phyloP scores from a whole-genome alignment of 1,140 invertebrate species.

The Eufriesea mexicana region DNA sequence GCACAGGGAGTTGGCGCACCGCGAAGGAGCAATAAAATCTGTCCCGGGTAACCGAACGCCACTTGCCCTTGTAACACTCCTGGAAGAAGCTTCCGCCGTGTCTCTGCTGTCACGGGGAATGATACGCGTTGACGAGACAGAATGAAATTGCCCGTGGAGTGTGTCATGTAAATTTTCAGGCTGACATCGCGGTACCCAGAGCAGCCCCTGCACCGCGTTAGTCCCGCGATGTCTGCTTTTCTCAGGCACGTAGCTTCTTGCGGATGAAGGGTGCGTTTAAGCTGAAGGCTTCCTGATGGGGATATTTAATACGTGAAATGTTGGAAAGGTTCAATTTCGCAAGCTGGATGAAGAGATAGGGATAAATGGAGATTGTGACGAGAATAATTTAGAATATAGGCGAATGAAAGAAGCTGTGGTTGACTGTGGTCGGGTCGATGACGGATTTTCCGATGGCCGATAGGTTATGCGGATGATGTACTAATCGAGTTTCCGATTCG shows the following conservation, averaged over 20 bases:
- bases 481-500: too few relatives aligned
- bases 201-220: too few relatives aligned
- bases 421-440: not conserved
- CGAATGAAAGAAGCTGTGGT: not conserved
- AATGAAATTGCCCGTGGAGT: constrained; percentile 54
- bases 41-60: constrained; percentile 32
- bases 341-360: too few relatives aligned
- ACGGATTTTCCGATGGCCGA: not conserved
- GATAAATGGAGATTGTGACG: not conserved
- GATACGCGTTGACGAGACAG: constrained; percentile 56
- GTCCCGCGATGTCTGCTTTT: too few relatives aligned
- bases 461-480: too few relatives aligned
- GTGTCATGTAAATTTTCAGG: constrained; percentile 50
- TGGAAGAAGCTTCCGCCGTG: constrained; percentile 10
- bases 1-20: constrained; percentile 17
- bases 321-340: not conserved
- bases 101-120: not conserved
- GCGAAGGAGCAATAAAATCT: constrained; percentile 62
- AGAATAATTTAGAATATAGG: not conserved
- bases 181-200: constrained; percentile 31
- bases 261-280: not conserved
- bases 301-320: not conserved
- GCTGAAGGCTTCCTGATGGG: not conserved
- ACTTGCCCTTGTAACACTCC: constrained; percentile 12
- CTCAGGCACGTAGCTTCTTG: not conserved